Conservation (phyloP, 2,888 invertebrate genomes). For the Himalopsyche kuldschensis region DNA sequence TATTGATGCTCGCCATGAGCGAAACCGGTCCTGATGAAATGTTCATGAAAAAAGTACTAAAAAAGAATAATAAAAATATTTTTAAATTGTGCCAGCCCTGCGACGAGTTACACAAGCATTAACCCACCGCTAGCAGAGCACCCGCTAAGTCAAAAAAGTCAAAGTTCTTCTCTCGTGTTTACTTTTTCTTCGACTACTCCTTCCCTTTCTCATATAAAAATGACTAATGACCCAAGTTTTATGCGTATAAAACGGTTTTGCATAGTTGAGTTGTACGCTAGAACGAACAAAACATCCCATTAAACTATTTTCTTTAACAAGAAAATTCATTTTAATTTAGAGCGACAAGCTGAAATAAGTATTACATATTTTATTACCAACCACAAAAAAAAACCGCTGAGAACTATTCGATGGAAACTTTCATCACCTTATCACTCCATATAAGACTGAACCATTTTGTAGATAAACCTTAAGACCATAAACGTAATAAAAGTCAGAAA, state of each 20-base stretch:
- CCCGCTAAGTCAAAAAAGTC: slow-evolving; percentile 15
- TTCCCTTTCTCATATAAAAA: slow-evolving; percentile 25
- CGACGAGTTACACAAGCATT: slow-evolving; percentile 26
- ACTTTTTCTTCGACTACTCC: slow-evolving; percentile 21
- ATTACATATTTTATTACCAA: no score
- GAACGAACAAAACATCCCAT: neutral
- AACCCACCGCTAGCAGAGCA: slow-evolving; percentile 13
- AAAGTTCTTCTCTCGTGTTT: slow-evolving; percentile 21
- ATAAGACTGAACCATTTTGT: no score
- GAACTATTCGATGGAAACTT: no score
- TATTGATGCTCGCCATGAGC: no score
- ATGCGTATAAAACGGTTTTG: slow-evolving; percentile 6
- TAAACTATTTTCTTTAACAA: neutral
- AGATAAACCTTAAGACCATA: no score
- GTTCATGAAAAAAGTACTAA: no score
- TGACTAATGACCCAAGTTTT: slow-evolving; percentile 35
- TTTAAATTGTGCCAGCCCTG: neutral
- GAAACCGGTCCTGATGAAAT: no score
- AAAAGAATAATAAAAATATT: neutral
- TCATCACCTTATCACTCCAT: no score
- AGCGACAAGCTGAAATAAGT: no score
- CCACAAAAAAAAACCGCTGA: no score
- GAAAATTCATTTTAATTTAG: neutral
- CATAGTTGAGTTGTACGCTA: neutral
- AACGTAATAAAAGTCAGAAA: no score